Base-by-base conservation (phyloP, 1,140 invertebrate genomes). In the Drosophila murphyi region DNA sequence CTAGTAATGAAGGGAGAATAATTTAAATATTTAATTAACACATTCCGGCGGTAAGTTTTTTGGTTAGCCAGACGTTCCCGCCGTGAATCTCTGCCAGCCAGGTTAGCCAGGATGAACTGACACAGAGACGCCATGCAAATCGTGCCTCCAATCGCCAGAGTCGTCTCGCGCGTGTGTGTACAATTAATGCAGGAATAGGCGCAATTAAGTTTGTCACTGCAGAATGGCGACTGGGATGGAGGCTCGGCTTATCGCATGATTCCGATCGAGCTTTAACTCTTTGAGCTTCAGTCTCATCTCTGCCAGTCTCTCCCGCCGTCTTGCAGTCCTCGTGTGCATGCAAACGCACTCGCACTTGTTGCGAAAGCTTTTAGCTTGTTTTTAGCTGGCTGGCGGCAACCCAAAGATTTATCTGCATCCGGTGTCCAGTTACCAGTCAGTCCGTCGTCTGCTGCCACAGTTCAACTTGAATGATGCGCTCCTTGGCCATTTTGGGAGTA, bases 321-420 rank as follows among this genome's bases (percentile, higher is more conserved):
- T 28, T 3, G n/a, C 31, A 8, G 39, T 55, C 10, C 32, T 48
- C 35, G 54, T 52, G 54, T 10, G 59, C 72, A 61, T 61, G 71
- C 48, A 60, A 74, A 75, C 70, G 64, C 72, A 75, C 65, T 70
- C 65, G 72, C 75, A 78, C 72, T 76, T 72, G 72, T 67, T 72
- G 68, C 57, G 62, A 67, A 51, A 72, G 68, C 62, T 72, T 78
- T 76, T 34, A 55, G 47, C 45, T 61, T 47, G 50, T 55, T 35
- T 10, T 47, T 54, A 39, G 10, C n/a, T 41, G 32, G 67, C 73
- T 45, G 71, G 65, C 71, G 75, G 81, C 83, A 80, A 64, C 31
- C 60, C 73, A 86, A 74, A 90, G 89, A 91, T 91, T 91, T 91
- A 91, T 91, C 89, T 91, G 81, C 89, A 91, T 91, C 89, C 89